Base-by-base conservation (phyloP, 2,888 invertebrate species). In the Syritta pipiens region DNA sequence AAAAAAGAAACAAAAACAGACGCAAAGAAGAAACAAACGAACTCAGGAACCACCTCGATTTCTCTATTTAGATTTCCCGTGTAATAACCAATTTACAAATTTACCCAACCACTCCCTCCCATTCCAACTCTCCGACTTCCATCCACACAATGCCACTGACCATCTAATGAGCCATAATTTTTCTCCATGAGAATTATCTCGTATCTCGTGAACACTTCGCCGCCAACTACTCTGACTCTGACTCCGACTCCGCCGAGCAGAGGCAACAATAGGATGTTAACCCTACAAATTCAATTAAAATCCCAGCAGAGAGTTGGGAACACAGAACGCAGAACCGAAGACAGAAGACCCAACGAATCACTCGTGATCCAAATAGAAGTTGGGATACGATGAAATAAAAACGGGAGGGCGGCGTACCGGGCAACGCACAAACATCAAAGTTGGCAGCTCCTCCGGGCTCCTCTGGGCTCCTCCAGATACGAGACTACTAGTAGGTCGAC, bases 241-340 rank as follows among this genome's bases (percentile, higher is more conserved):
- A 44, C 59, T 37, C 24, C 35, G 46, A 14, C 7, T 42, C 44
- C 24, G 51, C 60, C 69, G 60, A 32, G 57, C 62, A 49, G 49
- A 49, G 74, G 62, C 77, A 62, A 62, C 74, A 67, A 79, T 79
- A 74, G 79, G 79, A 79, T 79, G 79, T 79, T 79, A 79, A 79
- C 79, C 79, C 79, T 79, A 79, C 79, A 79, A 62, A 79, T 79
- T 79, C 79, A 79, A 79, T 79, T 79, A 79, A 79, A 79, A 67
- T 62, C 79, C 79, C 79, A 49, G 55, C 79, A 49, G 28, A 51
- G 42, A 32, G n/a, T 14, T 3, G 28, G 17, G 37, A 12, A 57
- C n/a, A 77, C 49, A 59, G 40, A 28, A 55, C 55, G 59, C 19
- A 26, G 32, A 26, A 32, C 24, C n/a, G 12, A 53, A 37, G 20